These are phyloP conservation scores for Syritta pipiens DNA, from an alignment of 2,888 invertebrate species.

Conservation along the genomic window DNA sequence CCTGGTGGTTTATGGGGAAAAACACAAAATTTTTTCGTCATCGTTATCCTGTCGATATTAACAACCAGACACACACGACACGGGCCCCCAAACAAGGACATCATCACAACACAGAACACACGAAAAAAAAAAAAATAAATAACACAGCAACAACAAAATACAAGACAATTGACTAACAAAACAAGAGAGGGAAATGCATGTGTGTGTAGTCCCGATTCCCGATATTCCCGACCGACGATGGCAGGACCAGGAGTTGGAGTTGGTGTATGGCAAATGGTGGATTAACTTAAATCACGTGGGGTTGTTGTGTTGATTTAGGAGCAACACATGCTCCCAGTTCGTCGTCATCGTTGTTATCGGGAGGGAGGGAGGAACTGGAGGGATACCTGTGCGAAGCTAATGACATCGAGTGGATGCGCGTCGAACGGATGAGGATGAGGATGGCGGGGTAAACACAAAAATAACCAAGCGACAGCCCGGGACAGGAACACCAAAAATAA, in stretches of 20 bases:
- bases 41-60: conserved; percentile 20
- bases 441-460: conserved; percentile 30
- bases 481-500: no score
- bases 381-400: conserved; percentile 21
- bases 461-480: no score
- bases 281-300: conserved; percentile 63
- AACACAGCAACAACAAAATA: no score
- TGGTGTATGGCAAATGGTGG: conserved; percentile 51
- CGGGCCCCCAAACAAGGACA: background rate
- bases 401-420: conserved; percentile 25
- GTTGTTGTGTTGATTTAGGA: conserved; percentile 61
- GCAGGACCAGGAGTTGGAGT: background rate
- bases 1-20: no score
- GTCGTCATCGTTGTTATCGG: no score
- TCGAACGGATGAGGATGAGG: conserved; percentile 5
- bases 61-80: background rate
- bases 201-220: no score
- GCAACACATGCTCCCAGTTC: conserved; percentile 40
- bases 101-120: background rate
- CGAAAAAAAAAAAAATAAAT: conserved; percentile 9
- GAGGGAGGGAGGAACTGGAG: background rate
- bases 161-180: conserved; percentile 56
- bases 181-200: conserved; percentile 23
- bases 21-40: conserved; percentile 24
- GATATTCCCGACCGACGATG: background rate